These are phyloP conservation scores for Meloidogyne floridensis DNA, from an alignment of 1,140 invertebrate genomes.

Conservation along the genomic window DNA sequence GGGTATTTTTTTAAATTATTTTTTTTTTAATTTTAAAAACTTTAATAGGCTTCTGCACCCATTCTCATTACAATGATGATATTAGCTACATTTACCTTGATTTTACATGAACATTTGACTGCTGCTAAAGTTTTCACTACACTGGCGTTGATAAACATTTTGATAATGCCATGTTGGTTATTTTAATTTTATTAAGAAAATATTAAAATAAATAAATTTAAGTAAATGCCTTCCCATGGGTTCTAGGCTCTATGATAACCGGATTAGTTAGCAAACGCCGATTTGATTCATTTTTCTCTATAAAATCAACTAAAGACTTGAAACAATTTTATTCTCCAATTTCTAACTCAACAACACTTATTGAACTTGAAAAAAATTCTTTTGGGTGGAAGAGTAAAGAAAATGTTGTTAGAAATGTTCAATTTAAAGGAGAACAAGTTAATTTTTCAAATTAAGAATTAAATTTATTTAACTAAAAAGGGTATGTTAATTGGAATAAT, in stretches of 20 bases:
- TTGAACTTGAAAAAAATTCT: constrained; percentile 19
- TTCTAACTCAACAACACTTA: constrained; percentile 1
- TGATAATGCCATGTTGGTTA: constrained; percentile 77
- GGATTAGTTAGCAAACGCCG: constrained; percentile 73
- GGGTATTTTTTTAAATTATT: background rate
- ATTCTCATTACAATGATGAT: constrained; percentile 89
- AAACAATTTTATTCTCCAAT: background rate
- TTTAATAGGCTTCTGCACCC: constrained; percentile 83
- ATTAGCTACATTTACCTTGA: constrained; percentile 81
- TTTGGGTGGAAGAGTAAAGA: constrained; percentile 19
- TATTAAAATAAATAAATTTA: background rate
- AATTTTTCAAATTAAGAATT: background rate
- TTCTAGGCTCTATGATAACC: constrained; percentile 91
- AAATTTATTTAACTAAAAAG: constrained; percentile 29
- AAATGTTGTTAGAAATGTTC: background rate
- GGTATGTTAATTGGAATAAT: constrained; percentile 63
- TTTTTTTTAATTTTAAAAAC: background rate
- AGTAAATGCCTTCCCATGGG: constrained; percentile 93
- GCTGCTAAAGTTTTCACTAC: constrained; percentile 90
- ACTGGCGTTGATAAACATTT: constrained; percentile 89
- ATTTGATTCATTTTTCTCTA: constrained; percentile 67
- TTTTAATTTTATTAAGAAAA: background rate
- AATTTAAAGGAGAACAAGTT: constrained; percentile 13
- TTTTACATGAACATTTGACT: constrained; percentile 77
- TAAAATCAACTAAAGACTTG: constrained; percentile 29